Conservation (phyloP, 2,113 vertebrate genomes). For the Nycticorax nycticorax region DNA sequence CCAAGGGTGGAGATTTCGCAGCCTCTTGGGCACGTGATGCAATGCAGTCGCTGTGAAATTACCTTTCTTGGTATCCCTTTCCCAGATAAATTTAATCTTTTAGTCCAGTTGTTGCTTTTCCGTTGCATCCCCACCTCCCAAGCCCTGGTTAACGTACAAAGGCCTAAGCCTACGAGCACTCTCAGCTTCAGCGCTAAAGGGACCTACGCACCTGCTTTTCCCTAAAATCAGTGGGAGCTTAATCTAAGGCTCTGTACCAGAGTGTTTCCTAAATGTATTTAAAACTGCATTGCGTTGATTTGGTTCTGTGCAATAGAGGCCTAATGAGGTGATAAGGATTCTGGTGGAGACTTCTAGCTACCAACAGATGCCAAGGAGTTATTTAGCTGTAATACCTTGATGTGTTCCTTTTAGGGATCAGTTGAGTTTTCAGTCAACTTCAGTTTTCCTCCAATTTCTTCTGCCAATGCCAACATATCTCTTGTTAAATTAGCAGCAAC, state of each 20-base stretch:
- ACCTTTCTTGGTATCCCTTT: not conserved
- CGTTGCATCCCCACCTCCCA: not conserved
- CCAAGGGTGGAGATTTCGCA: not conserved
- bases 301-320: not conserved
- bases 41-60: not conserved
- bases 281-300: not conserved
- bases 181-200: not conserved
- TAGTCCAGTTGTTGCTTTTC: not conserved
- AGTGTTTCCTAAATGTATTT: not conserved
- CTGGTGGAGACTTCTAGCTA: not conserved
- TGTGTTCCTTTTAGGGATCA: not conserved
- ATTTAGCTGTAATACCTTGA: not conserved
- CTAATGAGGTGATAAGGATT: not conserved
- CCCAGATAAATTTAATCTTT: not conserved
- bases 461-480: slow-evolving; percentile 44
- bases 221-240: not conserved
- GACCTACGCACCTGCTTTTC: no score
- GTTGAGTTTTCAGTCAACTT: slow-evolving; percentile 21
- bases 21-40: rapidly evolving
- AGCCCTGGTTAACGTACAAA: not conserved
- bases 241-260: not conserved
- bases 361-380: not conserved
- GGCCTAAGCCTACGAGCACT: not conserved
- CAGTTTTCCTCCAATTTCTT: slow-evolving; percentile 35
- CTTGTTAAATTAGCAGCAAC: slow-evolving; percentile 72